Percentiles rank a stretch among this genome's conserved stretches.
Evolutionary conservation across 2,888 invertebrate genomes (phyloP).

Genomic region (Saturnia pavonia): DNA sequence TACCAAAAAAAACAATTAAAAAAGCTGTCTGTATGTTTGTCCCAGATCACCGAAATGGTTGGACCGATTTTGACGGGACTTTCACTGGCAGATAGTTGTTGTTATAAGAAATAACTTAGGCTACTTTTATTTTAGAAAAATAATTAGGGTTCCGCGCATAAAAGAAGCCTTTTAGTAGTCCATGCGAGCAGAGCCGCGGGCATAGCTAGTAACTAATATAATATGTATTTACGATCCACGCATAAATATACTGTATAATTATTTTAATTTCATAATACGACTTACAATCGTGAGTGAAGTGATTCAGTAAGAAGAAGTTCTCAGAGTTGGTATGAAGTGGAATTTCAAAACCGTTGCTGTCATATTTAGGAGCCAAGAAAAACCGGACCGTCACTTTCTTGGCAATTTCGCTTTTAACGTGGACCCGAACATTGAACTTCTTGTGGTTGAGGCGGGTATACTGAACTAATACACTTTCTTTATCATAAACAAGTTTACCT

Average conservation of each 20-base stretch:
- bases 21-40: too few relatives aligned
- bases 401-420: constrained; percentile 80
- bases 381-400: constrained; percentile 81
- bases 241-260: too few relatives aligned
- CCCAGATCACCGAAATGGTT: too few relatives aligned
- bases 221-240: not conserved
- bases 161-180: too few relatives aligned
- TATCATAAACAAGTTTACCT: constrained; percentile 56
- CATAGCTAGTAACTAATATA: not conserved
- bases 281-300: constrained; percentile 79
- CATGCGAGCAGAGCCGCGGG: too few relatives aligned
- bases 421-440: constrained; percentile 83
- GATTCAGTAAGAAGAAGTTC: constrained; percentile 83
- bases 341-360: constrained; percentile 77
- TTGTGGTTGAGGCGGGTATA: constrained; percentile 87
- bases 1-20: too few relatives aligned
- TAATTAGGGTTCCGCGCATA: too few relatives aligned
- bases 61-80: too few relatives aligned
- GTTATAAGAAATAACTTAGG: too few relatives aligned
- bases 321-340: constrained; percentile 78
- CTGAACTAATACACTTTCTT: constrained; percentile 80
- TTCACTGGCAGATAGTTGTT: too few relatives aligned
- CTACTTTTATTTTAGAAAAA: too few relatives aligned
- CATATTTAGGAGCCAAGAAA: constrained; percentile 87
- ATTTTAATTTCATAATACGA: constrained; percentile 25